Base-by-base conservation (phyloP, 1,140 invertebrate species). In the Lethocerus indicus region DNA sequence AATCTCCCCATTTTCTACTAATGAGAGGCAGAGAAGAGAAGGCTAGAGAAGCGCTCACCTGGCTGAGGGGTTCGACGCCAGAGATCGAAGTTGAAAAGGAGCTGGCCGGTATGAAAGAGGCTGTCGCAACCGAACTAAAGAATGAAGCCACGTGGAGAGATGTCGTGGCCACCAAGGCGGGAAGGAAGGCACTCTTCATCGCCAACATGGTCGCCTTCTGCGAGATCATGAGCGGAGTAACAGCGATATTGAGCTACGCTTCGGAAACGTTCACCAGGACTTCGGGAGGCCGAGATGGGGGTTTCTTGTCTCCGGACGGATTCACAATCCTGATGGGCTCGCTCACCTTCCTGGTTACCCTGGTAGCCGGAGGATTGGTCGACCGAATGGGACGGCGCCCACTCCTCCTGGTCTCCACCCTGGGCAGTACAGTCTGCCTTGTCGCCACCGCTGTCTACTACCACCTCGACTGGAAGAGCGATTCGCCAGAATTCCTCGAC, bases 351-450 rank as follows among this genome's bases (percentile, higher is more conserved):
- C 45, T 66, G 13, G 65, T 70, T 1, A 71, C 69, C 1, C 58
- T 68, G 25, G 32, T 54, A 24, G 53, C 61, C 5, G 65, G 68
- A 9, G 62, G 61, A 18, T 47, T 73, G 3, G 66, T 72, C 23
- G 70, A 73, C 50, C 58, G 59, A 42, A 51, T 61, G 1, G 70
- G 68, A 9, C 57, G 75, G 49, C 65, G 70, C 43, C 64, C 71
- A 28, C n/a, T 43, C 3, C 44, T 26, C 1, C 16, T 26, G 16
- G 23, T 47, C 3, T 47, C 44, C 46, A 20, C 13, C 20, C 32
- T 26, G 18, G 16, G 23, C 32, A 35, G 46, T 18, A 27, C 40
- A 6, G 28, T 52, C 5, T 42, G 35, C 0, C 47, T 52, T 35
- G 41, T 52, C 23, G 46, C 50, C 25, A 48, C 52, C 43, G 39